A percentile compares a stretch with the other conserved stretches of the same genome.
Evolutionary conservation across 2,797 vertebrate species (phyloP).

Genomic region (Rhinatrema bivittatum): DNA sequence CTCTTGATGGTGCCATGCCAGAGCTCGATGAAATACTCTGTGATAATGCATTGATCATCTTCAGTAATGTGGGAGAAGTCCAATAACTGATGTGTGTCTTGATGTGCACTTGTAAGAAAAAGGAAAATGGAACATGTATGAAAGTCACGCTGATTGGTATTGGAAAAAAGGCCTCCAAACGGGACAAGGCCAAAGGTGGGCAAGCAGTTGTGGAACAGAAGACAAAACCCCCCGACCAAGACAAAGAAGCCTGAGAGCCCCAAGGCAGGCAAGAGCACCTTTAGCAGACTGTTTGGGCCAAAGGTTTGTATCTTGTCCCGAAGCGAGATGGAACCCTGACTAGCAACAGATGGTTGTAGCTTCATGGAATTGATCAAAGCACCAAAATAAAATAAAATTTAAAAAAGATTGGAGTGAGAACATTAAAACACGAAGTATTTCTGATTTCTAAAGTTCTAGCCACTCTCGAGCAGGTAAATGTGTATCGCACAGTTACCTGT

Average conservation of each 20-base stretch:
- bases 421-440: too few relatives aligned
- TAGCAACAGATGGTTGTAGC: conserved; percentile 2
- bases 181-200: conserved; percentile 44
- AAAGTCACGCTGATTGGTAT: conserved; percentile 28
- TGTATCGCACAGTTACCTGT: too few relatives aligned
- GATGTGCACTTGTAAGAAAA: conserved; percentile 3
- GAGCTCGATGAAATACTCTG: too few relatives aligned
- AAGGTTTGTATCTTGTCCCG: conserved; percentile 67
- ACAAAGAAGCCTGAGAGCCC: conserved; percentile 61
- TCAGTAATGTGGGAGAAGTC: too few relatives aligned
- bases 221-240: conserved; percentile 35
- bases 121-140: not conserved
- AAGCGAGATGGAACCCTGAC: conserved; percentile 35
- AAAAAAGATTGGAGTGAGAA: too few relatives aligned
- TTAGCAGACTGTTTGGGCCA: conserved; percentile 79
- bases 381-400: too few relatives aligned
- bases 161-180: conserved; percentile 48
- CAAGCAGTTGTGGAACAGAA: conserved; percentile 30
- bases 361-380: too few relatives aligned
- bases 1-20: too few relatives aligned
- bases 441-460: not conserved
- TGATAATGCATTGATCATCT: too few relatives aligned
- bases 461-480: not conserved
- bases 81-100: not conserved
- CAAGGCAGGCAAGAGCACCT: conserved; percentile 50